Percentiles rank a stretch among this genome's conserved stretches.
Evolutionary conservation across 1,140 invertebrate genomes (phyloP).

Genomic region (Gonatopus flavifemur): DNA sequence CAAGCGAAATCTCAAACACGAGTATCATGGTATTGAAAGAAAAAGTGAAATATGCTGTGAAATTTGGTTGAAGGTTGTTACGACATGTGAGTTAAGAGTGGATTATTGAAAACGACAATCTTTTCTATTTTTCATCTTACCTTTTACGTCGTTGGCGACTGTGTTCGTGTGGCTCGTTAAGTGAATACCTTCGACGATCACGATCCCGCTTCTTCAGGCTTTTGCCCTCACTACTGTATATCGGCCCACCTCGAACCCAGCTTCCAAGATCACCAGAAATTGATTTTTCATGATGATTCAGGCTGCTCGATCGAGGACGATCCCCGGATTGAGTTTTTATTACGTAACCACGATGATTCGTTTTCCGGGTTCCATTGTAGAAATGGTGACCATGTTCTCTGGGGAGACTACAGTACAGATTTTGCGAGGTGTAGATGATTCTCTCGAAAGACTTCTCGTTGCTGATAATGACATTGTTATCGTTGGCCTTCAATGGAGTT

Average conservation of each 20-base stretch:
- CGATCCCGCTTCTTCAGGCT: constrained; percentile 40
- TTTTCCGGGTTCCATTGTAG: constrained; percentile 32
- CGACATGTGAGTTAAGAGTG: too few relatives aligned
- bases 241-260: constrained; percentile 38
- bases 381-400: constrained; percentile 38
- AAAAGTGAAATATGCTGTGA: too few relatives aligned
- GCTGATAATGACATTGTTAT: constrained; percentile 16
- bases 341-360: constrained; percentile 17
- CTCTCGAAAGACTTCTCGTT: constrained; percentile 40
- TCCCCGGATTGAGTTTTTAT: constrained; percentile 28
- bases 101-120: background rate
- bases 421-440: constrained; percentile 42
- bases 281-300: constrained; percentile 37
- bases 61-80: too few relatives aligned
- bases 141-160: constrained; percentile 40
- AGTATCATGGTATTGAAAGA: too few relatives aligned
- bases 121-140: too few relatives aligned
- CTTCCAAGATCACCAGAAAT: constrained; percentile 25
- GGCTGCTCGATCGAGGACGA: constrained; percentile 30
- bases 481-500: constrained; percentile 15
- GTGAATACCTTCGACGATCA: constrained; percentile 45
- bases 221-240: constrained; percentile 48
- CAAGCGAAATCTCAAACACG: too few relatives aligned
- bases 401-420: constrained; percentile 49
- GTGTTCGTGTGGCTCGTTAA: constrained; percentile 43